Conservation (phyloP, 1,140 invertebrate species). For the Capitella teleta region DNA sequence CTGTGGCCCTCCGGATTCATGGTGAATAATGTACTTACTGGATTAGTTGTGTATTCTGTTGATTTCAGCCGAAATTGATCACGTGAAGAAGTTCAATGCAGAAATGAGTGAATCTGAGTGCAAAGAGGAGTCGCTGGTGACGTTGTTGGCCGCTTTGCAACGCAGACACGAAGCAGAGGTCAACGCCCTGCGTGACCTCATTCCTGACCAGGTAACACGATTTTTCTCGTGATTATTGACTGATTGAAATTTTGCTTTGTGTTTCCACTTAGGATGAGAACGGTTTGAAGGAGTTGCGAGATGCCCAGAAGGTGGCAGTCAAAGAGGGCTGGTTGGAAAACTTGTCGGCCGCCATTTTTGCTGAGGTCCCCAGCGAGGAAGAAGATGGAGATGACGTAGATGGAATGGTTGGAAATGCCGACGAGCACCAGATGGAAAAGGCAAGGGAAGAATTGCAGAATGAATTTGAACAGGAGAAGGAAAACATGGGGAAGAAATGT, state of each 20-base stretch:
- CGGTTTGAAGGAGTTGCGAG: background rate
- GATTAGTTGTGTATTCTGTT: too few relatives aligned
- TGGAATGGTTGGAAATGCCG: too few relatives aligned
- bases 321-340: background rate
- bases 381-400: too few relatives aligned
- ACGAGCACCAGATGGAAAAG: too few relatives aligned
- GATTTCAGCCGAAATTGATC: background rate
- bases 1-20: background rate
- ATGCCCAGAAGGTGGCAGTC: background rate
- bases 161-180: background rate
- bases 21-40: background rate
- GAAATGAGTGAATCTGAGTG: background rate
- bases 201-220: background rate
- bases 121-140: background rate
- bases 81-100: background rate
- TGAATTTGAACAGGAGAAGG: conserved; percentile 1
- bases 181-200: background rate
- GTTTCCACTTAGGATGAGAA: background rate
- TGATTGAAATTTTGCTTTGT: too few relatives aligned
- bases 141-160: background rate
- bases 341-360: background rate
- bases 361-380: background rate
- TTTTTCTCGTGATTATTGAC: too few relatives aligned
- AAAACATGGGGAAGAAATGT: background rate
- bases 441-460: background rate